A percentile compares a stretch with the other conserved stretches of the same genome.
phyloP scores from a whole-genome alignment of 2,888 invertebrate genomes.

The Julus scandinavius region DNA sequence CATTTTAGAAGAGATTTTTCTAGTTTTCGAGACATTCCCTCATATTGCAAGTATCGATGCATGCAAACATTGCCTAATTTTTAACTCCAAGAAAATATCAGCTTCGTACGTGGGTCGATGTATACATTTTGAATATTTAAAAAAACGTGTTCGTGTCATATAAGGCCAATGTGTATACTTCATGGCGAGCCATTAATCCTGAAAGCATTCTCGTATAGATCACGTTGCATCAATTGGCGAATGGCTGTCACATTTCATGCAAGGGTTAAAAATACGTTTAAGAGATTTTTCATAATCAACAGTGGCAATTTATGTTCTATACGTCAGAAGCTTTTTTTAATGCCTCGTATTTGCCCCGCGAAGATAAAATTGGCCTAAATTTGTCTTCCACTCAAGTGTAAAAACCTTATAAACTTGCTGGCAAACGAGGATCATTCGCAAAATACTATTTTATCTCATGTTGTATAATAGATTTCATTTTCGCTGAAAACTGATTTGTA shows the following conservation, averaged over 20 bases:
- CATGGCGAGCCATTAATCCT: background rate
- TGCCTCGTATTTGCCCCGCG: background rate
- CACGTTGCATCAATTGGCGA: constrained; percentile 42
- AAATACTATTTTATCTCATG: background rate
- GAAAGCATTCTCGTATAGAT: background rate
- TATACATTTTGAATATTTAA: background rate
- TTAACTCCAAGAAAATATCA: background rate
- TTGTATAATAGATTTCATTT: no score
- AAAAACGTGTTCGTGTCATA: constrained; percentile 2
- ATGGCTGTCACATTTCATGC: constrained; percentile 26
- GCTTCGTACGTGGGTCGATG: background rate
- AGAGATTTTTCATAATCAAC: constrained; percentile 36
- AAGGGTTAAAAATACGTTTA: background rate
- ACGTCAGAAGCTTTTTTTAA: background rate
- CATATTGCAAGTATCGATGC: background rate
- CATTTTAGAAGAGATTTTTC: background rate
- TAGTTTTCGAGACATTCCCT: background rate
- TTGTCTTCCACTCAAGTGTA: background rate
- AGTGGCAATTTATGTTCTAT: background rate
- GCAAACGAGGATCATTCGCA: background rate
- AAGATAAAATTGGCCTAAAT: constrained; percentile 34
- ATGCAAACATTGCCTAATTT: background rate
- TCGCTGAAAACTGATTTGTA: no score
- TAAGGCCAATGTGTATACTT: background rate
- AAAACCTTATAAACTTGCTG: background rate